phyloP scores from a whole-genome alignment of 2,797 vertebrate species.

The Gadopsis marmoratus region DNA sequence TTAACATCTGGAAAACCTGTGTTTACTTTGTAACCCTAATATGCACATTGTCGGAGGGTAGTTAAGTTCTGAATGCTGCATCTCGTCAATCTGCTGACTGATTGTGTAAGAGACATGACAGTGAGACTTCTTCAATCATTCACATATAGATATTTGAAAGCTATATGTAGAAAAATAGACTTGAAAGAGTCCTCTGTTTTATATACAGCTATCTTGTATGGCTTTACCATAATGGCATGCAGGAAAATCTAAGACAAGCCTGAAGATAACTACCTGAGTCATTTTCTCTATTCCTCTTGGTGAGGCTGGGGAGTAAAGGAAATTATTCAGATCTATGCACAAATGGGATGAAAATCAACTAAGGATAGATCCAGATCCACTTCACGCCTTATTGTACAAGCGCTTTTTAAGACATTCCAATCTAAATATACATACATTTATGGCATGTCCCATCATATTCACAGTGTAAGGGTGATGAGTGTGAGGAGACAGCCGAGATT shows the following conservation, averaged over 20 bases:
- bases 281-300: constrained; percentile 74
- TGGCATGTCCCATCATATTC: constrained; percentile 69
- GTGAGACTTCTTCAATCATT: constrained; percentile 61
- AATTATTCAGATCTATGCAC: constrained; percentile 69
- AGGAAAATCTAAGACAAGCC: constrained; percentile 83
- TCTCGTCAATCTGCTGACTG: constrained; percentile 33
- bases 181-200: constrained; percentile 82
- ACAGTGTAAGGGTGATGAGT: constrained; percentile 74
- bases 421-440: constrained; percentile 59
- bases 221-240: constrained; percentile 88
- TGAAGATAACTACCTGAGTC: constrained; percentile 88
- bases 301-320: constrained; percentile 61
- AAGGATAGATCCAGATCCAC: constrained; percentile 49
- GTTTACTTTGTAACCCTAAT: constrained; percentile 6
- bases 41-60: constrained; percentile 14
- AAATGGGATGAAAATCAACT: constrained; percentile 47
- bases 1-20: constrained; percentile 30
- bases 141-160: constrained; percentile 69
- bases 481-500: constrained; percentile 52
- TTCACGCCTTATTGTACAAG: constrained; percentile 47
- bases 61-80: constrained; percentile 31
- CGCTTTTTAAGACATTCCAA: constrained; percentile 50
- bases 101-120: constrained; percentile 54
- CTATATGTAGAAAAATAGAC: constrained; percentile 87
- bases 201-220: constrained; percentile 84